phyloP scores from a whole-genome alignment of 2,888 invertebrate genomes.

The Drosophila infuscata region DNA sequence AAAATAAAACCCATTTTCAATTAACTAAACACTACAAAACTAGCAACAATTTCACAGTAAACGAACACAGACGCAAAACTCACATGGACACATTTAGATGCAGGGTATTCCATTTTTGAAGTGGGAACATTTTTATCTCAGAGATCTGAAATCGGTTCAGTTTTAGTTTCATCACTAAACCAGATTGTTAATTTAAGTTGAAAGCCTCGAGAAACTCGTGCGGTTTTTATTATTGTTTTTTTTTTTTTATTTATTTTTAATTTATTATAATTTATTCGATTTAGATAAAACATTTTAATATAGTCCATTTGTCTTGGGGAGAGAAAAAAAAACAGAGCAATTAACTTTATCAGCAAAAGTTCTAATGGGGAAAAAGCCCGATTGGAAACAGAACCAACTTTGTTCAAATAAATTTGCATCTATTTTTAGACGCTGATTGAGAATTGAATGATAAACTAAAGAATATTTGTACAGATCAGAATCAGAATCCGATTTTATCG shows the following conservation, averaged over 20 bases:
- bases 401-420: neutral
- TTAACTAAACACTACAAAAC: conserved; percentile 1
- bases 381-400: neutral
- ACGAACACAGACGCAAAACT: conserved; percentile 5
- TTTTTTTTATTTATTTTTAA: neutral
- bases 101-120: neutral
- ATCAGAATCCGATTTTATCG: neutral
- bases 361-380: neutral
- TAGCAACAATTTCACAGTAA: conserved; percentile 32
- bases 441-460: neutral
- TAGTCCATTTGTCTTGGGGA: conserved; percentile 8
- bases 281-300: conserved; percentile 1
- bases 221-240: neutral
- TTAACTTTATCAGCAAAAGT: neutral
- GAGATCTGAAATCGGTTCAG: no score
- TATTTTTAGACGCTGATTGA: neutral
- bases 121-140: neutral
- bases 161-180: neutral
- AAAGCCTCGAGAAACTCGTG: neutral
- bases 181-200: conserved; percentile 11
- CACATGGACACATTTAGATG: neutral
- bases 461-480: neutral
- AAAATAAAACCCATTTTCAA: conserved; percentile 19
- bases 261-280: conserved; percentile 11
- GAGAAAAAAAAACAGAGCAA: neutral